Evolutionary conservation across 2,888 invertebrate genomes (phyloP).

Genomic region (Drosophila aldrichi): DNA sequence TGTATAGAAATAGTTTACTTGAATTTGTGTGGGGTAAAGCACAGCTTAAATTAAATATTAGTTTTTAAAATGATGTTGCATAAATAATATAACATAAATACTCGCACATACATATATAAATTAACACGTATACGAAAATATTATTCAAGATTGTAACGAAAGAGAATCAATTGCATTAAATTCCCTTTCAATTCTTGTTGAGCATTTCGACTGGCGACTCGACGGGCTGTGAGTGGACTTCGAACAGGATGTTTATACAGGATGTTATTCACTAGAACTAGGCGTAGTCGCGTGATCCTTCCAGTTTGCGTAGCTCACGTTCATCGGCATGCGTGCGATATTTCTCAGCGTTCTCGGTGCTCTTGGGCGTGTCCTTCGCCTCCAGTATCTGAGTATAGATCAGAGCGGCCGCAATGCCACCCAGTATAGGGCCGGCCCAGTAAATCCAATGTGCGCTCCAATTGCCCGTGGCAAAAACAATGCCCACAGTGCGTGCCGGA

Average conservation of each 20-base stretch:
- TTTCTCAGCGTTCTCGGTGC: constrained; percentile 81
- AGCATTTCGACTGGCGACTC: constrained; percentile 42
- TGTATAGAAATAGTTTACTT: constrained; percentile 29
- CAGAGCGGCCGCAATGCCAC: constrained; percentile 91
- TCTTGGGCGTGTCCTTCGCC: constrained; percentile 69
- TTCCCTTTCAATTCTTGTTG: constrained; percentile 30
- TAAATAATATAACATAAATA: constrained; percentile 72
- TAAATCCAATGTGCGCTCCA: constrained; percentile 96
- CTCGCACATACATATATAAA: constrained; percentile 45
- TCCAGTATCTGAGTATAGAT: constrained; percentile 88
- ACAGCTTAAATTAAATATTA: constrained; percentile 67
- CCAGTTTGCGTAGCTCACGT: constrained; percentile 86
- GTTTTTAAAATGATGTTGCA: constrained; percentile 57
- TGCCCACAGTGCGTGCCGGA: constrained; percentile 95
- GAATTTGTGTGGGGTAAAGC: constrained; percentile 42
- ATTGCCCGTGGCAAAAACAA: constrained; percentile 90
- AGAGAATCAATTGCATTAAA: constrained; percentile 36
- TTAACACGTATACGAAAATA: constrained; percentile 50
- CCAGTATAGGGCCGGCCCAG: constrained; percentile 95
- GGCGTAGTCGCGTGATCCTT: constrained; percentile 73
- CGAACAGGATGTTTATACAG: constrained; percentile 6
- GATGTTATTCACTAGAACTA: constrained; percentile 35
- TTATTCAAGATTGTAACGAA: constrained; percentile 47
- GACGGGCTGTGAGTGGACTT: constrained; percentile 22
- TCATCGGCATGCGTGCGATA: constrained; percentile 87